Evolutionary conservation across 2,113 vertebrate genomes (phyloP).

Genomic region (Diphyllodes magnificus): DNA sequence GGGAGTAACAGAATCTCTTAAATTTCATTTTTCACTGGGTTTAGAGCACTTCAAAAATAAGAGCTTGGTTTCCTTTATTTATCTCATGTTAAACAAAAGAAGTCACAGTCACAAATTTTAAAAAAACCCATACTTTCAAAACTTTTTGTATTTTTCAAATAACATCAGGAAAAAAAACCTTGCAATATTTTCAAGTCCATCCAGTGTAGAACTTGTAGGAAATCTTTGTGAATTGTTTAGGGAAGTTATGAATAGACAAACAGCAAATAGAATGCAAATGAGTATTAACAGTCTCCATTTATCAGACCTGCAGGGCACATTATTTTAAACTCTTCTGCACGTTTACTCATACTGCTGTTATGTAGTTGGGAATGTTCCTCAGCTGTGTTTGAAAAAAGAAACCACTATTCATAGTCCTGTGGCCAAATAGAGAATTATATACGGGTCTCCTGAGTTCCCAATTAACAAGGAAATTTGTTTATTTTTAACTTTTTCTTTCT

Average conservation of each 20-base stretch:
- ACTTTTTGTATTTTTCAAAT: background rate
- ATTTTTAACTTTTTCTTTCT: background rate
- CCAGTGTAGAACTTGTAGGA: background rate
- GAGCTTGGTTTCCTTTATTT: background rate
- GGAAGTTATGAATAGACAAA: background rate
- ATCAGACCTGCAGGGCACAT: background rate
- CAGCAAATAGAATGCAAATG: background rate
- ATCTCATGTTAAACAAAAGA: background rate
- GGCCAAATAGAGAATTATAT: background rate
- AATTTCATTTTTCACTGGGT: background rate
- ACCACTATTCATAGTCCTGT: background rate
- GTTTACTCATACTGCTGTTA: background rate
- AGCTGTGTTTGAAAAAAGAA: background rate
- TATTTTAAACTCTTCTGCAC: background rate
- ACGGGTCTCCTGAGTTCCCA: background rate
- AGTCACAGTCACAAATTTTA: background rate
- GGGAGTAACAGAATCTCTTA: background rate
- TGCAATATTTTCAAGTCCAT: background rate
- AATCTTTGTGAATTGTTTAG: background rate
- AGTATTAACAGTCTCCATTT: background rate
- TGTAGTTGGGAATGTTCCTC: background rate
- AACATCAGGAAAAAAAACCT: background rate
- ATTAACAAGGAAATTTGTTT: background rate
- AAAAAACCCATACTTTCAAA: background rate
- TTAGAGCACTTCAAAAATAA: background rate